A percentile compares a stretch with the other conserved stretches of the same genome.
phyloP scores from a whole-genome alignment of 2,888 invertebrate species.

The Rhagonycha fulva region DNA sequence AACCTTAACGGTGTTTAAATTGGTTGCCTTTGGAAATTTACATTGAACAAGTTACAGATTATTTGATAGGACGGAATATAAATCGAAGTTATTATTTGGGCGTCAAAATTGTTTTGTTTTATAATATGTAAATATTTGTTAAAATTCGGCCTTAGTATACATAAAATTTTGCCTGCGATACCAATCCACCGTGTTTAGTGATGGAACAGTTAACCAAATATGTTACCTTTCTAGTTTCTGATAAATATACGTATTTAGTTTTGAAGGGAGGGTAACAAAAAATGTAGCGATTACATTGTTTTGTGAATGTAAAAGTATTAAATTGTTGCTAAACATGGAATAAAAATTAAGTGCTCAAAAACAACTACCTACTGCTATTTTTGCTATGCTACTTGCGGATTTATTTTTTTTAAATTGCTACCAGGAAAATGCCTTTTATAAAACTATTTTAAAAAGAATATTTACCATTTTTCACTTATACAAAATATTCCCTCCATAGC shows the following conservation, averaged over 20 bases:
- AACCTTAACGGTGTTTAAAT: neutral
- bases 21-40: slow-evolving; percentile 14
- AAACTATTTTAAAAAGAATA: slow-evolving; percentile 14
- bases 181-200: slow-evolving; percentile 39
- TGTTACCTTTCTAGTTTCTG: slow-evolving; percentile 14
- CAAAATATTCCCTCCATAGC: slow-evolving; percentile 54
- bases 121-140: slow-evolving; percentile 17
- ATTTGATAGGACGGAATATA: slow-evolving; percentile 12
- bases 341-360: slow-evolving; percentile 40
- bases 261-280: slow-evolving; percentile 18
- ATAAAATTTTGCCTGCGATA: slow-evolving; percentile 27
- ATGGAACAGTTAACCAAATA: slow-evolving; percentile 35
- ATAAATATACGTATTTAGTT: slow-evolving; percentile 14
- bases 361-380: slow-evolving; percentile 31
- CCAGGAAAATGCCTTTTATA: slow-evolving; percentile 44
- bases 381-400: slow-evolving; percentile 36
- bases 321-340: slow-evolving; percentile 40
- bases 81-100: slow-evolving; percentile 8
- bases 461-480: slow-evolving; percentile 36
- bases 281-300: slow-evolving; percentile 36
- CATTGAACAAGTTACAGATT: slow-evolving; percentile 22
- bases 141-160: slow-evolving; percentile 25
- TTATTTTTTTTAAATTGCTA: slow-evolving; percentile 37
- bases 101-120: slow-evolving; percentile 16
- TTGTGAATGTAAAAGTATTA: slow-evolving; percentile 29